phyloP scores from a whole-genome alignment of 2,888 invertebrate genomes.

The Hemicrepidius hirtus region DNA sequence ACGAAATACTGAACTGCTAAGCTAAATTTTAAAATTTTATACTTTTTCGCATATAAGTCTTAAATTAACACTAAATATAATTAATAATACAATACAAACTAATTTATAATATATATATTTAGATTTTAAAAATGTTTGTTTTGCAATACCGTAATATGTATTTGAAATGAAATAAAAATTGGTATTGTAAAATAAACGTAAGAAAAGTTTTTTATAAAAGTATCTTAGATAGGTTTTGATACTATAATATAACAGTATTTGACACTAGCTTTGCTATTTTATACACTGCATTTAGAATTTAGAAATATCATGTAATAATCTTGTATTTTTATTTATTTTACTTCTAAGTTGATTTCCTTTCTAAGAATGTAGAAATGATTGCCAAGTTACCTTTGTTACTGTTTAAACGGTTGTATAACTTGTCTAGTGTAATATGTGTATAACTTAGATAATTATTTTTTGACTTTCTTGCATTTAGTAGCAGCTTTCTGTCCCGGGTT shows the following conservation, averaged over 20 bases:
- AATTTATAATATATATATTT: constrained; percentile 23
- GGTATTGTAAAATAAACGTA: constrained; percentile 47
- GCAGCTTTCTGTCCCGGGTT: constrained; percentile 5
- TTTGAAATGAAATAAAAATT: constrained; percentile 15
- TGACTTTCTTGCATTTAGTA: constrained; percentile 2
- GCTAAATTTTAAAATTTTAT: constrained; percentile 42
- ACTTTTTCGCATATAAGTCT: constrained; percentile 33
- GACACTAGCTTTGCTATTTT: constrained; percentile 59
- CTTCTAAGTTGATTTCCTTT: constrained; percentile 39
- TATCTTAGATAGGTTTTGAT: constrained; percentile 58
- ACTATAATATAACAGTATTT: constrained; percentile 58
- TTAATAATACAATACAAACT: constrained; percentile 32
- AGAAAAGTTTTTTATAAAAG: constrained; percentile 33
- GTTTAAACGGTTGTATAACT: constrained; percentile 40
- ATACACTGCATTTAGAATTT: constrained; percentile 54
- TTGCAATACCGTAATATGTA: constrained; percentile 29
- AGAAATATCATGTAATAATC: constrained; percentile 37
- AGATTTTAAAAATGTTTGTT: constrained; percentile 40
- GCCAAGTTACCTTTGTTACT: constrained; percentile 39
- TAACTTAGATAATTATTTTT: neutral
- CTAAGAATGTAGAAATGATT: constrained; percentile 28
- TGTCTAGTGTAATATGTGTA: constrained; percentile 5
- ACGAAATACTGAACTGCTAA: constrained; percentile 48
- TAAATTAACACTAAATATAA: constrained; percentile 18
- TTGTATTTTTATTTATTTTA: constrained; percentile 47